Percentiles rank a stretch among this genome's conserved stretches.
Evolutionary conservation across 2,113 vertebrate species (phyloP).

Genomic region (Carlito syrichta): DNA sequence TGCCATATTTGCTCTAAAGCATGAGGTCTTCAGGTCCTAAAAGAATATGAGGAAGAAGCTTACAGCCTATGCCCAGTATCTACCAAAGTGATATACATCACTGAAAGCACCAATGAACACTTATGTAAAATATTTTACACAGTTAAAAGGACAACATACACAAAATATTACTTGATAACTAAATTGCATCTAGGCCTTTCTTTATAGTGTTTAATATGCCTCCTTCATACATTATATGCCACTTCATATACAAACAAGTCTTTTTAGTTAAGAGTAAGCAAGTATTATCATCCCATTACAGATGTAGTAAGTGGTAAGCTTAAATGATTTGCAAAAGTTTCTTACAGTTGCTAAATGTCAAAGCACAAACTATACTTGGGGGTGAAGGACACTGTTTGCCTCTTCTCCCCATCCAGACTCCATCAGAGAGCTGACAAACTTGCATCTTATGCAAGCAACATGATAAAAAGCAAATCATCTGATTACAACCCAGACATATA

Average conservation of each 20-base stretch:
- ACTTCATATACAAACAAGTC: neutral
- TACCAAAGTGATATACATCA: neutral
- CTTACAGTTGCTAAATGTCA: neutral
- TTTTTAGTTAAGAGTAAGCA: constrained; percentile 12
- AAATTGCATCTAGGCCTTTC: constrained; percentile 23
- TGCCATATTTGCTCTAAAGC: constrained; percentile 8
- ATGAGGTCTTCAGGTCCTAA: neutral
- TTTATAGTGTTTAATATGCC: neutral
- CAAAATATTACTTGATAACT: neutral
- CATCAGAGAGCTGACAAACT: neutral
- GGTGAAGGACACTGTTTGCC: neutral
- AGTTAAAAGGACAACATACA: neutral
- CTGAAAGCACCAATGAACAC: constrained; percentile 26
- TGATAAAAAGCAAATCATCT: neutral
- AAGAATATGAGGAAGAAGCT: neutral
- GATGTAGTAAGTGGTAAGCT: neutral
- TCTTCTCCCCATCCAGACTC: neutral
- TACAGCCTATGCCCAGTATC: neutral
- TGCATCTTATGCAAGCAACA: neutral
- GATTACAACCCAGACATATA: neutral
- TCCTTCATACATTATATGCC: neutral
- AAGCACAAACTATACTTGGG: neutral
- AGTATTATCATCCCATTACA: neutral
- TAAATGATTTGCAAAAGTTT: neutral
- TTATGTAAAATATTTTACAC: neutral